Conservation (phyloP, 2,113 vertebrate genomes). For the Brachyhypopomus occidentalis region DNA sequence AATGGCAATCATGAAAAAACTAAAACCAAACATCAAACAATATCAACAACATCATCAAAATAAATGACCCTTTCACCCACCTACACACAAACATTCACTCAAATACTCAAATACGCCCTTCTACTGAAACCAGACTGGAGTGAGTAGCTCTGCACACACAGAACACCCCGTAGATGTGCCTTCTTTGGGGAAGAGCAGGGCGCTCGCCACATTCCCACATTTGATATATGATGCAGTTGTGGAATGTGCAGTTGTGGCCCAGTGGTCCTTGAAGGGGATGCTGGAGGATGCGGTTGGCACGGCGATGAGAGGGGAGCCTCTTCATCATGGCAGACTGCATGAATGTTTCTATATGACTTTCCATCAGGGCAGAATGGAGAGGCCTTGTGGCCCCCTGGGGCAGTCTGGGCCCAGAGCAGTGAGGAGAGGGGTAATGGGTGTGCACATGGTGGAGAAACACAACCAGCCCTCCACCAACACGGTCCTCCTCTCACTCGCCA, state of each 20-base stretch:
- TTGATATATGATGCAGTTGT: slow-evolving; percentile 37
- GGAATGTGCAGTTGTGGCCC: slow-evolving; percentile 33
- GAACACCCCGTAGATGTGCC: neutral
- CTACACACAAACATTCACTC: neutral
- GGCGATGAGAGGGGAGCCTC: slow-evolving; percentile 53
- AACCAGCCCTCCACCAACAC: neutral
- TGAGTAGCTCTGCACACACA: neutral
- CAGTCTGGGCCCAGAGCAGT: slow-evolving; percentile 45
- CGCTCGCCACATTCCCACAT: slow-evolving; percentile 17
- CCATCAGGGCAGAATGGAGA: slow-evolving; percentile 71
- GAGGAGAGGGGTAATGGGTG: slow-evolving; percentile 57
- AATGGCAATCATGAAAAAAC: neutral
- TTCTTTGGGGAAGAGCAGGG: neutral
- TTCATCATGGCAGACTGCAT: slow-evolving; percentile 78
- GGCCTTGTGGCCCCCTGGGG: slow-evolving; percentile 54
- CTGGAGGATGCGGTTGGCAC: slow-evolving; percentile 59
- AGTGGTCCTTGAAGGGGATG: slow-evolving; percentile 72
- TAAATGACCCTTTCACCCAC: neutral
- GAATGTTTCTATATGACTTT: slow-evolving; percentile 71
- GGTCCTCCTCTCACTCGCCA: slow-evolving; percentile 37
- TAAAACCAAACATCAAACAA: neutral
- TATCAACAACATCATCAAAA: neutral
- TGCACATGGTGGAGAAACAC: slow-evolving; percentile 53
- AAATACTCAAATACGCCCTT: neutral
- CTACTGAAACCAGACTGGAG: neutral